Conservation (phyloP, 1,140 invertebrate species). For the Grapholita molesta region DNA sequence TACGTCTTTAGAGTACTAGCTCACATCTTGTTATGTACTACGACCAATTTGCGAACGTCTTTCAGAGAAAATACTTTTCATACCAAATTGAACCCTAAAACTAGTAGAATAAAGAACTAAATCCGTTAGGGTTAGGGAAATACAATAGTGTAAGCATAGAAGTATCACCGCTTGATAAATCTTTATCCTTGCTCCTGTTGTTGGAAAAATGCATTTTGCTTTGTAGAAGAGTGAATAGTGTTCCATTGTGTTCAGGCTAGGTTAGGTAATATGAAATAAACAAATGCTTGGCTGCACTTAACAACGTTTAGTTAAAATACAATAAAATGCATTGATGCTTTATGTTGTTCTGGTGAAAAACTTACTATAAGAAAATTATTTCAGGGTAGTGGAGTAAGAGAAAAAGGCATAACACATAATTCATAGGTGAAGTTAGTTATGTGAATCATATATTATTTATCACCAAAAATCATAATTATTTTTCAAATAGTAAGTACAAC, state of each 20-base stretch:
- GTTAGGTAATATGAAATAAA: neutral
- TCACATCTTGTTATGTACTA: neutral
- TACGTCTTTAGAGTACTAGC: neutral
- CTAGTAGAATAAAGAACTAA: neutral
- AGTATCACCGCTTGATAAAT: constrained; percentile 4
- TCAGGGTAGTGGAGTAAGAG: too few species aligned
- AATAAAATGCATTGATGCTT: too few species aligned
- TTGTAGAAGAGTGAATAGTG: neutral
- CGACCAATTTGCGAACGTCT: neutral
- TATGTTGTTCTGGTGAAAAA: too few species aligned
- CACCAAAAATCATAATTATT: too few species aligned
- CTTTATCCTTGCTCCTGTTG: neutral
- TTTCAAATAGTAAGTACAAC: too few species aligned
- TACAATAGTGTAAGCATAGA: neutral
- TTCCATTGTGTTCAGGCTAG: neutral
- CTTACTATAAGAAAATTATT: too few species aligned
- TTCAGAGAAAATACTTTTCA: neutral
- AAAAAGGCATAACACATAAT: too few species aligned
- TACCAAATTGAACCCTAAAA: neutral
- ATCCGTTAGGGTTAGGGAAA: neutral
- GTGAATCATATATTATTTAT: too few species aligned
- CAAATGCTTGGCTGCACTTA: neutral
- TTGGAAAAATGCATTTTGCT: neutral
- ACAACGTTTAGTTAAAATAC: too few species aligned
- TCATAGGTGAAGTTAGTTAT: too few species aligned